A percentile compares a stretch with the other conserved stretches of the same genome.
Conservation (phyloP, 2,113 vertebrate species). For the Tragulus kanchil region DNA sequence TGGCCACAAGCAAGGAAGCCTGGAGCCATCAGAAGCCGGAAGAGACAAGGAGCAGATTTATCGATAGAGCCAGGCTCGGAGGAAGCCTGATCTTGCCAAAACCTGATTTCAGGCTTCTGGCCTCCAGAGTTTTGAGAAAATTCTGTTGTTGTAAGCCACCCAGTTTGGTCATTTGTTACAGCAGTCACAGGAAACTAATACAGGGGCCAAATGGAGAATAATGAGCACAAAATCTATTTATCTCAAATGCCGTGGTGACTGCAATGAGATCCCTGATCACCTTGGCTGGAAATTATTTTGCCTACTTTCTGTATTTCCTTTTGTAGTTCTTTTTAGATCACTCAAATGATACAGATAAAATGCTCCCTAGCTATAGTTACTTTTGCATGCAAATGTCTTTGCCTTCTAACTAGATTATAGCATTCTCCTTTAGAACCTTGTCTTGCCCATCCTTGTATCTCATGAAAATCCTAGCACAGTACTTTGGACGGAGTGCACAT, state of each 20-base stretch:
- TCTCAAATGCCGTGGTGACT: not conserved
- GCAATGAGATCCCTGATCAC: not conserved
- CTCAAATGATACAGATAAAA: not conserved
- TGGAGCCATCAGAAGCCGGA: not conserved
- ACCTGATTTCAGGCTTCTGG: constrained; percentile 1
- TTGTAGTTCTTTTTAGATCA: not conserved
- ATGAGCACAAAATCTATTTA: constrained; percentile 1
- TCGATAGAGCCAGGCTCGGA: not conserved
- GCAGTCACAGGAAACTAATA: constrained; percentile 11
- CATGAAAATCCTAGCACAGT: constrained; percentile 54
- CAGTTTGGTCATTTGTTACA: constrained; percentile 25
- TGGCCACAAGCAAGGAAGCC: constrained; percentile 9
- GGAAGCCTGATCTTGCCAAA: not conserved
- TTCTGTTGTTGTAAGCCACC: constrained; percentile 55
- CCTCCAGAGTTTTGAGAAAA: constrained; percentile 30
- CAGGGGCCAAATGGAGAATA: constrained; percentile 18
- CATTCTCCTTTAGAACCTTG: not conserved
- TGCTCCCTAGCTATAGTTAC: not conserved
- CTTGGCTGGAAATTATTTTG: not conserved
- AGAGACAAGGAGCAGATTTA: not conserved
- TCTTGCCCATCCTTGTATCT: constrained; percentile 36
- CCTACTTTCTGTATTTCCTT: not conserved
- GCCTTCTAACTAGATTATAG: constrained; percentile 1
- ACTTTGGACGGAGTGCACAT: constrained; percentile 46
- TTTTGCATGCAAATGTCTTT: constrained; percentile 10